phyloP scores from a whole-genome alignment of 2,113 vertebrate genomes.

The Rhineura floridana region DNA sequence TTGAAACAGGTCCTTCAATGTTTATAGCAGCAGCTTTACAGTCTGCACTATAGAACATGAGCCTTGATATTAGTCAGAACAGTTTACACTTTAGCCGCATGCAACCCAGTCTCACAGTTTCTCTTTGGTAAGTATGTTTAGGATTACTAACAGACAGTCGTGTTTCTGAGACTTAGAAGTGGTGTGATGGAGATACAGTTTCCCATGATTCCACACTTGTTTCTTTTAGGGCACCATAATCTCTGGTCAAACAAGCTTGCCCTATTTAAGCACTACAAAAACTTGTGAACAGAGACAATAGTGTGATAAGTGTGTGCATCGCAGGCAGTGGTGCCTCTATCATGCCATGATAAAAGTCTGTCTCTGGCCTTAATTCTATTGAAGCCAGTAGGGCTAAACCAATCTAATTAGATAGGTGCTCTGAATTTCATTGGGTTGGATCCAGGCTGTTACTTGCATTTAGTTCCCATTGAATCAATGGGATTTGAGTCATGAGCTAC shows the following conservation, averaged over 20 bases:
- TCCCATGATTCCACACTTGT: not conserved
- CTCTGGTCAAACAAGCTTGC: not conserved
- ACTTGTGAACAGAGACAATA: not conserved
- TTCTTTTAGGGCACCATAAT: not conserved
- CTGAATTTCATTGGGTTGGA: not conserved
- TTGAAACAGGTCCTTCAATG: not conserved
- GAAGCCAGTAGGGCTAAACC: not conserved
- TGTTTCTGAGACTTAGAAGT: not conserved
- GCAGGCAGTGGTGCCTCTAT: too few relatives aligned
- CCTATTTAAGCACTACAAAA: not conserved
- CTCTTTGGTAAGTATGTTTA: not conserved
- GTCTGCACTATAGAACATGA: not conserved
- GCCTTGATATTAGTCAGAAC: not conserved
- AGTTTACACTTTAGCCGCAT: not conserved
- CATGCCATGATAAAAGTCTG: not conserved
- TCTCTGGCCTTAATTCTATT: not conserved
- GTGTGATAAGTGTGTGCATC: not conserved
- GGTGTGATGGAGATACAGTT: not conserved
- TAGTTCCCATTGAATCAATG: too few relatives aligned
- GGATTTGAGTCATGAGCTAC: too few relatives aligned
- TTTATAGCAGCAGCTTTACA: not conserved
- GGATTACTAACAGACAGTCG: not conserved
- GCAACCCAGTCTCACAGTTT: not conserved
- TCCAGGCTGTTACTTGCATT: too few relatives aligned
- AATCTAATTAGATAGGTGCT: not conserved